These are phyloP conservation scores for Psophia crepitans DNA, from an alignment of 2,113 vertebrate genomes.

Conservation along the genomic window DNA sequence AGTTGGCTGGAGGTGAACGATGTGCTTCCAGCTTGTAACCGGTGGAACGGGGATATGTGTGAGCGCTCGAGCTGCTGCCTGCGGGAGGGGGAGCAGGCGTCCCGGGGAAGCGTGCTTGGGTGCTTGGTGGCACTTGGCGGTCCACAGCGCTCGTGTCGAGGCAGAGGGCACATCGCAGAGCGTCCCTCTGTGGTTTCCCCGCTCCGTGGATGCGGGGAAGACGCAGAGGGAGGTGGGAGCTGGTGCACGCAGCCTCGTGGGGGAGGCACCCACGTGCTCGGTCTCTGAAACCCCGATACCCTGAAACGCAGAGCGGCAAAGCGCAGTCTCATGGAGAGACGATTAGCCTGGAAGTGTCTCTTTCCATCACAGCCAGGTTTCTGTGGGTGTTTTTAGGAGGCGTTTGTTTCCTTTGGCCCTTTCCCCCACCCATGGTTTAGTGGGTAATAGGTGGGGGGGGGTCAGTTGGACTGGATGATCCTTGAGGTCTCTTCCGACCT, in stretches of 20 bases:
- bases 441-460: too few species aligned
- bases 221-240: accelerated
- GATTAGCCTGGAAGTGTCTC: not conserved
- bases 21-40: too few species aligned
- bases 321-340: accelerated
- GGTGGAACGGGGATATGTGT: accelerated
- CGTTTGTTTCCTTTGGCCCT: not conserved
- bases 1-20: not conserved
- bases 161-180: not conserved
- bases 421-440: too few species aligned
- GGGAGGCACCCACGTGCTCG: accelerated
- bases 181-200: accelerated
- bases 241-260: not conserved
- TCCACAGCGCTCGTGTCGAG: accelerated
- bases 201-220: accelerated
- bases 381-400: not conserved
- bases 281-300: not conserved
- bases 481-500: too few species aligned
- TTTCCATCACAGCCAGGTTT: accelerated
- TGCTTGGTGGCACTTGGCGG: not conserved
- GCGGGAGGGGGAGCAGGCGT: accelerated
- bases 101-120: not conserved
- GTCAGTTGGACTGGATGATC: too few species aligned
- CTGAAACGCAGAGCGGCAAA: not conserved
- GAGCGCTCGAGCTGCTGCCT: accelerated